phyloP scores from a whole-genome alignment of 1,140 invertebrate species.

The Drosophila persimilis region DNA sequence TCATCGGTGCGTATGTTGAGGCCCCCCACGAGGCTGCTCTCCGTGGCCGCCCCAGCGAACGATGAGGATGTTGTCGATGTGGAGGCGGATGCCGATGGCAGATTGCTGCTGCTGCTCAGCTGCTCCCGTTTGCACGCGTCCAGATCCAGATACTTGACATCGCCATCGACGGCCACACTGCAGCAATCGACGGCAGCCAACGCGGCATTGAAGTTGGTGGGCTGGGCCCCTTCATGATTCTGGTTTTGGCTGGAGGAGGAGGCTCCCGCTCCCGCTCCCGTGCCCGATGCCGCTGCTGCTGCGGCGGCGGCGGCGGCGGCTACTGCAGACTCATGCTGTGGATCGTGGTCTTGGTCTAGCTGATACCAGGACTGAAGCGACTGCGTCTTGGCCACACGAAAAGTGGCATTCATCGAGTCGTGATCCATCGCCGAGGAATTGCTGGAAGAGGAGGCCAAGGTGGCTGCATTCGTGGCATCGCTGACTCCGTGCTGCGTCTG shows the following conservation, averaged over 20 bases:
- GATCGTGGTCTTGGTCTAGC: slow-evolving; percentile 32
- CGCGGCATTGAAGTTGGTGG: slow-evolving; percentile 69
- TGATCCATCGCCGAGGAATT: slow-evolving; percentile 66
- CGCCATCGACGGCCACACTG: slow-evolving; percentile 62
- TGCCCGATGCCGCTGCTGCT: slow-evolving; percentile 6
- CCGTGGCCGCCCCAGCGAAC: slow-evolving; percentile 69
- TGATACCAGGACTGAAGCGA: slow-evolving; percentile 56
- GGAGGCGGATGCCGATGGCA: slow-evolving; percentile 63
- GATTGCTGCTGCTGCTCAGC: slow-evolving; percentile 63
- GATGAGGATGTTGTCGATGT: slow-evolving; percentile 73
- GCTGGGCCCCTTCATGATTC: slow-evolving; percentile 48
- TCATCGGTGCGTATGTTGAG: slow-evolving; percentile 92
- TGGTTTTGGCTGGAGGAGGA: slow-evolving; percentile 36
- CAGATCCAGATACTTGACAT: slow-evolving; percentile 76
- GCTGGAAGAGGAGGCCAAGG: slow-evolving; percentile 70
- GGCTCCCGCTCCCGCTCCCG: slow-evolving; percentile 31
- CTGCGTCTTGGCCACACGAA: slow-evolving; percentile 60
- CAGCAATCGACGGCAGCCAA: slow-evolving; percentile 68
- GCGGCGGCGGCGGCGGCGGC: slow-evolving; percentile 8
- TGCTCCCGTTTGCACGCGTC: slow-evolving; percentile 79
- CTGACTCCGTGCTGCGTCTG: slow-evolving; percentile 51
- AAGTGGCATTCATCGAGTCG: slow-evolving; percentile 69
- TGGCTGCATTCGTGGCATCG: slow-evolving; percentile 76
- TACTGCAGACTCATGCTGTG: slow-evolving; percentile 19
- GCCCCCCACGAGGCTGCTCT: slow-evolving; percentile 79